Conservation (phyloP, 2,888 invertebrate genomes). For the Sesia apiformis region DNA sequence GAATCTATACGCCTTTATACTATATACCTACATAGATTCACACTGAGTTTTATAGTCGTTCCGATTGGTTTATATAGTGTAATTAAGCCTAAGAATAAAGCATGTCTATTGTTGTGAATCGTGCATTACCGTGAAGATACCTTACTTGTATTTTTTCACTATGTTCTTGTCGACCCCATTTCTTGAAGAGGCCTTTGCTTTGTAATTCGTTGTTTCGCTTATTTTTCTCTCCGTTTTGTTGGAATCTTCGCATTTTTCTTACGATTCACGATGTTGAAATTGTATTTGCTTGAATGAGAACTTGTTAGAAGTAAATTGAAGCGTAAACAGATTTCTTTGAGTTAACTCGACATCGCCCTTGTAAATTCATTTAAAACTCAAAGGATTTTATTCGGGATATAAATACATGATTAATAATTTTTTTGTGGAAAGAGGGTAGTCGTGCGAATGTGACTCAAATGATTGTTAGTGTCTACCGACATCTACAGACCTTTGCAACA, state of each 20-base stretch:
- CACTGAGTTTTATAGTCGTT: too few species aligned
- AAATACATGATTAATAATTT: background rate
- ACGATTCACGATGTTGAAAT: background rate
- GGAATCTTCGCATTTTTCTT: background rate
- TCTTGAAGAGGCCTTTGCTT: constrained; percentile 9
- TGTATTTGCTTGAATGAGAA: background rate
- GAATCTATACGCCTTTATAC: too few species aligned
- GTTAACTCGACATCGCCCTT: background rate
- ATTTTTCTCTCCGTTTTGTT: constrained; percentile 2
- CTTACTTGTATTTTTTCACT: background rate
- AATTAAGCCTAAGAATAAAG: too few species aligned
- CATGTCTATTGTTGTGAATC: background rate
- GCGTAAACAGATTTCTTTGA: background rate
- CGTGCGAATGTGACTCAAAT: background rate
- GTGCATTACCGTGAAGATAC: too few species aligned
- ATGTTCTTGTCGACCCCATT: constrained; percentile 18
- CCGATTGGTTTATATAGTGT: too few species aligned
- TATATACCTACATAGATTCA: too few species aligned
- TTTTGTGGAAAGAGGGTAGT: background rate
- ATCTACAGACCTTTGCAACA: too few species aligned
- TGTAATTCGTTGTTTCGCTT: constrained; percentile 15
- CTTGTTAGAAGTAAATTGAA: background rate
- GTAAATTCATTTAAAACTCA: too few species aligned
- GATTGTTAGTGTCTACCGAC: background rate
- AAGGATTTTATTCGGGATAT: too few species aligned